These are phyloP conservation scores for Platyrinchus mystaceus DNA, from an alignment of 2,797 vertebrate genomes.

Conservation along the genomic window DNA sequence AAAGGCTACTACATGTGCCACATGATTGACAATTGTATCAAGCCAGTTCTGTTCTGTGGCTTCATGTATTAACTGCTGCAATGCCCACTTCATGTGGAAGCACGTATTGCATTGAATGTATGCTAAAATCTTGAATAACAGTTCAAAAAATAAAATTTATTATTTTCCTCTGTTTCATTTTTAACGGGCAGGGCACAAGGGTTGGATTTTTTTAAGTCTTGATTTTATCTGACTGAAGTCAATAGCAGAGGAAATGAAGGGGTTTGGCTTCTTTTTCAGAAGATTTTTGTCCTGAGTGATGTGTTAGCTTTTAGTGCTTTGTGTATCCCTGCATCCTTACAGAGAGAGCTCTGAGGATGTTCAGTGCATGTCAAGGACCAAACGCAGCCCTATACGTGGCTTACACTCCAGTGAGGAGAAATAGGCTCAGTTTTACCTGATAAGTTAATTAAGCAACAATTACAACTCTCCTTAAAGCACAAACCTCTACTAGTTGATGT, in stretches of 20 bases:
- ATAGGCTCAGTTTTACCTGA: not conserved
- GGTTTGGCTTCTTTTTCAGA: not conserved
- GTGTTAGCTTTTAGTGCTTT: not conserved
- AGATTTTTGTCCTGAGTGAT: not conserved
- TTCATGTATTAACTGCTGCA: not conserved
- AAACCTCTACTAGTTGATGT: not conserved
- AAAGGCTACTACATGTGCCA: not conserved
- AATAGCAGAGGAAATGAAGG: not conserved
- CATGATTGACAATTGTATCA: not conserved
- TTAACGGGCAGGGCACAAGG: not conserved
- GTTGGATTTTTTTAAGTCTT: not conserved
- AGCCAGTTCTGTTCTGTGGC: not conserved
- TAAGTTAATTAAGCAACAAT: not conserved
- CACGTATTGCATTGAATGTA: not conserved
- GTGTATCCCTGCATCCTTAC: not conserved
- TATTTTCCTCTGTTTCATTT: not conserved
- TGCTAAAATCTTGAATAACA: not conserved
- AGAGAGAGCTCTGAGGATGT: not conserved
- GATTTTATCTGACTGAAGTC: conserved; percentile 14
- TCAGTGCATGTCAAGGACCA: not conserved
- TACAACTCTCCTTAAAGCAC: not conserved
- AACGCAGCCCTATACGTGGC: not conserved
- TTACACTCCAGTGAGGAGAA: not conserved
- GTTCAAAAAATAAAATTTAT: not conserved
- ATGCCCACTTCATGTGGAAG: not conserved